These are phyloP conservation scores for Ericerus pela DNA, from an alignment of 1,140 invertebrate species.

Conservation along the genomic window DNA sequence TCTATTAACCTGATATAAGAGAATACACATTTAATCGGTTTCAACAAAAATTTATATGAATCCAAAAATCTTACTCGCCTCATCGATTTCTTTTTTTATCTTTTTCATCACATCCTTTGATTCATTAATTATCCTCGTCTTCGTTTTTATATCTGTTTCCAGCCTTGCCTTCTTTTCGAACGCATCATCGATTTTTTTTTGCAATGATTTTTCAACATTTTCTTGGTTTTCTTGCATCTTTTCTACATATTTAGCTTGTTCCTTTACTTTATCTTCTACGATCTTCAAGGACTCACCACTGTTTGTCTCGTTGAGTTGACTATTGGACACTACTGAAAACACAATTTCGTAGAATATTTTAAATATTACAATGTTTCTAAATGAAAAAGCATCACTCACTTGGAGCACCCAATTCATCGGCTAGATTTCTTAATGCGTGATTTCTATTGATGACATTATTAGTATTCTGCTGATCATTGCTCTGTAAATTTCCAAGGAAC, in stretches of 20 bases:
- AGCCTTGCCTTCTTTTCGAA: slow-evolving; percentile 32
- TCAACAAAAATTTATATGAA: neutral
- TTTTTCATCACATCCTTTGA: slow-evolving; percentile 28
- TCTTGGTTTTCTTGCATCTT: slow-evolving; percentile 18
- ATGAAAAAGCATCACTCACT: neutral
- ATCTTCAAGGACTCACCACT: slow-evolving; percentile 10
- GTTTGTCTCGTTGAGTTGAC: slow-evolving; percentile 1
- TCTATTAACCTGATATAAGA: slow-evolving; percentile 28
- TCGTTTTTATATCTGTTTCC: slow-evolving; percentile 32
- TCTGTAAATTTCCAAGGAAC: slow-evolving; percentile 28
- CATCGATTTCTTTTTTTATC: slow-evolving; percentile 24
- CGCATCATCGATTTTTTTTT: slow-evolving; percentile 33
- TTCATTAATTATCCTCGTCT: slow-evolving; percentile 34
- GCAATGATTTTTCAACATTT: slow-evolving; percentile 30
- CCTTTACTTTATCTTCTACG: slow-evolving; percentile 11
- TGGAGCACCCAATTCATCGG: slow-evolving; percentile 18
- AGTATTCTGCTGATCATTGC: slow-evolving; percentile 28
- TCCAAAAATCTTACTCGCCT: slow-evolving; percentile 16
- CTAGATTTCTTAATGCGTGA: slow-evolving; percentile 23
- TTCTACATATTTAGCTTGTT: slow-evolving; percentile 17
- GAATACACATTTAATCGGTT: neutral
- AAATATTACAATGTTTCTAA: neutral
- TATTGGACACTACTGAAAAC: neutral
- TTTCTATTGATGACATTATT: slow-evolving; percentile 26
- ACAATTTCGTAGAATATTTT: slow-evolving; percentile 7